These are phyloP conservation scores for Rhinichthys klamathensis DNA, from an alignment of 2,113 vertebrate genomes.

Conservation along the genomic window DNA sequence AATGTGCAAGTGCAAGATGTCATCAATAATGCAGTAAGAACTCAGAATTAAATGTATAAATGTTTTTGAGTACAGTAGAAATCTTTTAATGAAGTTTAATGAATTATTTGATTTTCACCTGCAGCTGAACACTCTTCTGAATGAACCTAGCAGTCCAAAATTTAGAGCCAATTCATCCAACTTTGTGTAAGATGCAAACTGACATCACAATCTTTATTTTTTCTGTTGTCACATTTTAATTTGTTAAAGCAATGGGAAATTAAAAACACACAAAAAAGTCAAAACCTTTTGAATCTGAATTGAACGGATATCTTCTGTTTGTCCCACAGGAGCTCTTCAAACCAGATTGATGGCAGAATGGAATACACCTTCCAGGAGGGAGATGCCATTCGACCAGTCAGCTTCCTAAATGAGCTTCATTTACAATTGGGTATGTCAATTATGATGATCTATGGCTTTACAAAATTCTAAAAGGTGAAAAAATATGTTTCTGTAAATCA, in stretches of 20 bases:
- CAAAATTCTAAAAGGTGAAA: too few species aligned
- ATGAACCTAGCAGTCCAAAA: background rate
- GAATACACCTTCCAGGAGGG: slow-evolving; percentile 1
- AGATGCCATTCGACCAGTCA: slow-evolving; percentile 2
- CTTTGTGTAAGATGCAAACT: slow-evolving; percentile 25
- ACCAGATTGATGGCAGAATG: slow-evolving; percentile 16
- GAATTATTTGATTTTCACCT: background rate
- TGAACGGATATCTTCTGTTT: background rate
- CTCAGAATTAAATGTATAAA: background rate
- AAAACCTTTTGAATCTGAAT: too few species aligned
- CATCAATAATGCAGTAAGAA: slow-evolving; percentile 2
- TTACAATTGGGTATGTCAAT: too few species aligned
- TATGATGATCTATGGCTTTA: too few species aligned
- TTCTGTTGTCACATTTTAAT: background rate
- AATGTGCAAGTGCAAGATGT: background rate
- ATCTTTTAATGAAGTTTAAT: too few species aligned
- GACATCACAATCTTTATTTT: background rate
- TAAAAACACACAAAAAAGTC: too few species aligned
- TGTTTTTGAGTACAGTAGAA: background rate
- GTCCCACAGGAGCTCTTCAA: background rate
- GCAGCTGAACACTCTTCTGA: slow-evolving; percentile 44
- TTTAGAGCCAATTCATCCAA: background rate
- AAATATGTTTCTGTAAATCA: too few species aligned
- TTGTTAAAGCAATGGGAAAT: background rate
- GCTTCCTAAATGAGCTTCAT: background rate